Evolutionary conservation across 2,888 invertebrate species (phyloP).

Genomic region (Ormyrus labotus): DNA sequence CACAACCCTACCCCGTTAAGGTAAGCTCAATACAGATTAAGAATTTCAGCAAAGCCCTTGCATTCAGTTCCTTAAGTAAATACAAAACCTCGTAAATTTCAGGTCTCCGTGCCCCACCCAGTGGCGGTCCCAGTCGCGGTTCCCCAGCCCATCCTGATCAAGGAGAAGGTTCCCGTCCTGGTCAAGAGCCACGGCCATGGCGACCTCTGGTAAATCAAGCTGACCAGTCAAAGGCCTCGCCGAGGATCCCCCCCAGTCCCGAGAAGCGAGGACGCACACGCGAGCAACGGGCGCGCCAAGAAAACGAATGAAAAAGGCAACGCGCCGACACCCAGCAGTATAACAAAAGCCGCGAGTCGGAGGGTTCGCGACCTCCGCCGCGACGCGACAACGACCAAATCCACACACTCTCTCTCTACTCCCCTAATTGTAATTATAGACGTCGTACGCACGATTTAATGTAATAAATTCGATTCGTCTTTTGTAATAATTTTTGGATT

Average conservation of each 20-base stretch:
- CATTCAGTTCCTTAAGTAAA: not conserved
- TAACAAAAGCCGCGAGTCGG: too few relatives aligned
- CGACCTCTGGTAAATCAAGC: not conserved
- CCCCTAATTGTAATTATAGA: constrained; percentile 64
- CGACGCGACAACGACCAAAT: constrained; percentile 66
- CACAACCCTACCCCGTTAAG: constrained; percentile 77
- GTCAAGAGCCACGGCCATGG: constrained; percentile 62
- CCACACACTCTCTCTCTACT: constrained; percentile 44
- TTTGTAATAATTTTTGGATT: too few relatives aligned
- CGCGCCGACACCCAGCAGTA: constrained; percentile 19
- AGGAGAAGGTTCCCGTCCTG: constrained; percentile 70
- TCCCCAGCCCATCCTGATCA: constrained; percentile 79
- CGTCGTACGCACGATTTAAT: too few relatives aligned
- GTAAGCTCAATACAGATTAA: constrained; percentile 65
- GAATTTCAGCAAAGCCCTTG: not conserved
- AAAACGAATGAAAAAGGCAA: not conserved
- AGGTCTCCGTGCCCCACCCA: constrained; percentile 75
- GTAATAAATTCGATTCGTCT: too few relatives aligned
- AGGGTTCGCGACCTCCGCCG: constrained; percentile 48
- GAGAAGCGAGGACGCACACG: not conserved
- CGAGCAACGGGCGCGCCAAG: not conserved
- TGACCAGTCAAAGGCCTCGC: not conserved
- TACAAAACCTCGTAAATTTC: constrained; percentile 11
- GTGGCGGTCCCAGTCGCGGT: constrained; percentile 80
- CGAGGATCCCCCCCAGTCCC: not conserved